phyloP scores from a whole-genome alignment of 2,888 invertebrate genomes.

The Keiferia lycopersicella region DNA sequence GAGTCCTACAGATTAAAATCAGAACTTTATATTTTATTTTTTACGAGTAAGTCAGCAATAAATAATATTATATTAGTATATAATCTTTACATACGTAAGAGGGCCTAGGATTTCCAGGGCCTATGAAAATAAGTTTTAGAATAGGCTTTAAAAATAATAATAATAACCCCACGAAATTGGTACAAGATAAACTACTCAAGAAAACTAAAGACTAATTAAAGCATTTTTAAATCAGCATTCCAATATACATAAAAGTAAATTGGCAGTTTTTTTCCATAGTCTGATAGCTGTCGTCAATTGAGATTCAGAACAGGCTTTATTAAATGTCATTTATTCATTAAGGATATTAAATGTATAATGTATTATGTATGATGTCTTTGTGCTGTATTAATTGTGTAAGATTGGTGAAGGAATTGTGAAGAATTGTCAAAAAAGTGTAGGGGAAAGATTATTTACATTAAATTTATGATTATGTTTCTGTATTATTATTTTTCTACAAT shows the following conservation, averaged over 20 bases:
- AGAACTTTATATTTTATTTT: background rate
- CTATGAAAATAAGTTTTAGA: constrained; percentile 14
- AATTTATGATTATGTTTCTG: background rate
- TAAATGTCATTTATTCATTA: background rate
- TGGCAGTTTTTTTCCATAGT: too few species aligned
- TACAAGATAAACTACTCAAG: constrained; percentile 14
- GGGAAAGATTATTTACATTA: background rate
- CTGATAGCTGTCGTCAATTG: too few species aligned
- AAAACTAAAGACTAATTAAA: constrained; percentile 5
- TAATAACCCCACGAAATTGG: constrained; percentile 21
- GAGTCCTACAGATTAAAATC: background rate
- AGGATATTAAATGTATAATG: background rate
- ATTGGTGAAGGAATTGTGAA: constrained; percentile 38
- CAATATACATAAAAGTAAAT: background rate
- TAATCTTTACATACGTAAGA: constrained; percentile 8
- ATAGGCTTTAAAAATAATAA: constrained; percentile 1
- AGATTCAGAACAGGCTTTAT: background rate
- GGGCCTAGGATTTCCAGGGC: background rate
- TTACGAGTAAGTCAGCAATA: background rate
- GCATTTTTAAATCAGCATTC: background rate
- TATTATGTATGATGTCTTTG: background rate
- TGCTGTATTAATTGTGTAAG: constrained; percentile 2
- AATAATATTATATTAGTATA: too few species aligned
- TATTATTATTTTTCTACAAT: background rate
- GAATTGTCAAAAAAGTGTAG: constrained; percentile 28